phyloP scores from a whole-genome alignment of 2,888 invertebrate species.

The Dusona sp. region DNA sequence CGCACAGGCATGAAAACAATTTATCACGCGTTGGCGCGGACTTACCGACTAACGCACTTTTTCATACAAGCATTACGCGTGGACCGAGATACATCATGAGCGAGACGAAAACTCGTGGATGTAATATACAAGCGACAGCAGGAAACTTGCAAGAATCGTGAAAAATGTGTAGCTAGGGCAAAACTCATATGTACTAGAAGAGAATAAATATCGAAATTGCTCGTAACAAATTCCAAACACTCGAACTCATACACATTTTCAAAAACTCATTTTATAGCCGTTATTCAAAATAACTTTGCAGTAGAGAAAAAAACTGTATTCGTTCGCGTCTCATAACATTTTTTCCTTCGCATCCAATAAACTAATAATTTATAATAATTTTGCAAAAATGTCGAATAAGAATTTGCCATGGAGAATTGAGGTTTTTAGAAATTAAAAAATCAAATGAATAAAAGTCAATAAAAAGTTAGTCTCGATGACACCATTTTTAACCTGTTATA shows the following conservation, averaged over 20 bases:
- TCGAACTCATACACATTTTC: not conserved
- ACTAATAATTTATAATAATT: too few species aligned
- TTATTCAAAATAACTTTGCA: not conserved
- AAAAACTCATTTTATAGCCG: not conserved
- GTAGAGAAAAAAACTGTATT: not conserved
- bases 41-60: constrained; percentile 22
- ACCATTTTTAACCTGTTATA: too few species aligned
- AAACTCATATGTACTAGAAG: not conserved
- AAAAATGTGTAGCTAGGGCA: constrained; percentile 14
- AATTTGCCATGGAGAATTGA: too few species aligned
- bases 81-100: constrained; percentile 48
- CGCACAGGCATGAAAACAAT: constrained; percentile 41
- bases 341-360: not conserved
- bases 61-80: constrained; percentile 25
- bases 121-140: constrained; percentile 13
- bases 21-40: constrained; percentile 61
- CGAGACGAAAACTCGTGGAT: constrained; percentile 40
- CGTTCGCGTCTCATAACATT: not conserved
- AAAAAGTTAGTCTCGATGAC: not conserved
- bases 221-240: not conserved
- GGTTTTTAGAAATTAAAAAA: too few species aligned
- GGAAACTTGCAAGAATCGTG: constrained; percentile 22
- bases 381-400: too few species aligned
- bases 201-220: not conserved
- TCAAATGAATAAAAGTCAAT: not conserved